Conservation (phyloP, 1,140 invertebrate genomes). For the Papilio machaon region DNA sequence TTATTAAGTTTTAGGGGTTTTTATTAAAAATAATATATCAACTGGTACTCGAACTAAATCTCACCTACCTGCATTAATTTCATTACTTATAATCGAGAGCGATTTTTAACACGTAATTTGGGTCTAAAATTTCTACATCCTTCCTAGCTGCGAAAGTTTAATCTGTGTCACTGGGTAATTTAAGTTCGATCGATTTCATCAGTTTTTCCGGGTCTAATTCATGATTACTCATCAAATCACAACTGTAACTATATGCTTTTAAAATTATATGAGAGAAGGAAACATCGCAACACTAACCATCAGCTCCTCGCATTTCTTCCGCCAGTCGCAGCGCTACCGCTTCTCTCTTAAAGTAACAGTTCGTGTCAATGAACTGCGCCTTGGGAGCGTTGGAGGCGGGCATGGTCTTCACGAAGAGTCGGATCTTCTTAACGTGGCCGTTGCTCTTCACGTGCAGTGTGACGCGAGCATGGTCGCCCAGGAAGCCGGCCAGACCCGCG, state of each 20-base stretch:
- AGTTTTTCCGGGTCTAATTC: no score
- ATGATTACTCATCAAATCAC: no score
- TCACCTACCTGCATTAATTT: no score
- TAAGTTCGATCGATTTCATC: no score
- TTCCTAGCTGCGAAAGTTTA: no score
- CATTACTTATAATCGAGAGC: no score
- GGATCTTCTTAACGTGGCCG: slow-evolving; percentile 43
- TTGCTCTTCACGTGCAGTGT: slow-evolving; percentile 47
- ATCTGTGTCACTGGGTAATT: no score
- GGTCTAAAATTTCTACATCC: no score
- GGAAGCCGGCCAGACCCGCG: slow-evolving; percentile 61
- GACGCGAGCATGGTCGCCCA: slow-evolving; percentile 63
- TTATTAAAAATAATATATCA: no score
- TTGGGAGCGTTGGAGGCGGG: slow-evolving; percentile 62
- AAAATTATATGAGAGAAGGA: neutral
- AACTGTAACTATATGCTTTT: neutral
- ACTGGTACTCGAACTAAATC: neutral
- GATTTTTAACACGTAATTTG: no score
- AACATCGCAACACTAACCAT: slow-evolving; percentile 49
- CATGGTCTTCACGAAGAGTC: slow-evolving; percentile 63
- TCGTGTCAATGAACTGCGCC: slow-evolving; percentile 57
- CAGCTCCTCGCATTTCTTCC: slow-evolving; percentile 51
- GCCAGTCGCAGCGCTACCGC: slow-evolving; percentile 55
- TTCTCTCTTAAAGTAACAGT: slow-evolving; percentile 60
- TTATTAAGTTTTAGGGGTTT: neutral